Evolutionary conservation across 2,113 vertebrate species (phyloP).

Genomic region (Herpetotheres cachinnans): DNA sequence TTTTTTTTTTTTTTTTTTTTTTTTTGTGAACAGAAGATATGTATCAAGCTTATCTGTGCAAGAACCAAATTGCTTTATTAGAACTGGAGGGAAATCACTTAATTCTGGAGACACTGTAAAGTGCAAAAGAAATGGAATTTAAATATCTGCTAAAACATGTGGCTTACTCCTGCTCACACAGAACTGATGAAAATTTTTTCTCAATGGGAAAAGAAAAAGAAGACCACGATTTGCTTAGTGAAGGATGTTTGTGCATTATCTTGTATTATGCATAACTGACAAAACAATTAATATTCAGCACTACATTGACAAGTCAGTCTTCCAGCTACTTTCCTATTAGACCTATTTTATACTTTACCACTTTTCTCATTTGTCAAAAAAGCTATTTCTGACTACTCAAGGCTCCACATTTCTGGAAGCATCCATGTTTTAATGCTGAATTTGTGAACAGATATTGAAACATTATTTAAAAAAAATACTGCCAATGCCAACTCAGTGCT

Average conservation of each 20-base stretch:
- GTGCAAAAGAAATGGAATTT: neutral
- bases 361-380: neutral
- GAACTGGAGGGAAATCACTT: neutral
- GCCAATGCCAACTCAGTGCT: neutral
- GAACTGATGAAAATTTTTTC: neutral
- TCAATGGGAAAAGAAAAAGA: neutral
- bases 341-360: neutral
- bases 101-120: neutral
- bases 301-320: neutral
- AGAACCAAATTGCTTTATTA: slow-evolving; percentile 15
- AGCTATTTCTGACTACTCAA: neutral
- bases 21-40: neutral
- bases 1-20: neutral
- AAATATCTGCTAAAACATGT: neutral
- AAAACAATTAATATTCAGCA: neutral
- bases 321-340: neutral
- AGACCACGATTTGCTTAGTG: neutral
- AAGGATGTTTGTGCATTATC: neutral
- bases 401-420: neutral
- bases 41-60: neutral
- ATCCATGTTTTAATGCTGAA: neutral
- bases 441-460: neutral
- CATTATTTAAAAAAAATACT: neutral
- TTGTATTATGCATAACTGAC: neutral
- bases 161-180: neutral